Percentiles rank a stretch among this genome's conserved stretches.
These are phyloP conservation scores for Aphidius colemani DNA, from an alignment of 2,888 invertebrate species.

Conservation along the genomic window DNA sequence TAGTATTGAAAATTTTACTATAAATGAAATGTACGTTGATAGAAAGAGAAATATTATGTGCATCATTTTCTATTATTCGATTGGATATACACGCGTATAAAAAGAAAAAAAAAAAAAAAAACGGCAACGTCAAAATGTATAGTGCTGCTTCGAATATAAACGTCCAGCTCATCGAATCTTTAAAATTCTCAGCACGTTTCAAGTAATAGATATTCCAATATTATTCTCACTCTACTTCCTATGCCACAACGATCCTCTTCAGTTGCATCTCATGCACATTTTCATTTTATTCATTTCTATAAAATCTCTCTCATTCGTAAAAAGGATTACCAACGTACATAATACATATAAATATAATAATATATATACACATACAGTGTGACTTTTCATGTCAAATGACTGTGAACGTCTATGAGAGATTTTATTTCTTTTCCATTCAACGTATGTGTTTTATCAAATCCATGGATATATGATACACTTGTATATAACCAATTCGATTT, in stretches of 20 bases:
- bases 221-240: constrained; percentile 1
- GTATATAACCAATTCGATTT: too few relatives aligned
- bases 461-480: too few relatives aligned
- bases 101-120: constrained; percentile 22
- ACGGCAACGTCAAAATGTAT: constrained; percentile 34
- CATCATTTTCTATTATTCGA: constrained; percentile 16
- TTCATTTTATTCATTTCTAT: constrained; percentile 11
- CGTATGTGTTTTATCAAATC: too few relatives aligned
- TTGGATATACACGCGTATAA: constrained; percentile 10
- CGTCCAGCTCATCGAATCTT: constrained; percentile 34
- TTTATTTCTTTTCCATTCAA: too few relatives aligned
- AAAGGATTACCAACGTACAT: constrained; percentile 32
- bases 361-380: too few relatives aligned
- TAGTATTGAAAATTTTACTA: too few relatives aligned
- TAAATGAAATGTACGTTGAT: too few relatives aligned
- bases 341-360: constrained; percentile 18
- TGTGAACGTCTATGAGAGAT: too few relatives aligned
- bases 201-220: constrained; percentile 33
- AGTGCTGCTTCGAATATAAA: constrained; percentile 46
- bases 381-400: too few relatives aligned
- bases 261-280: constrained; percentile 15
- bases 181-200: constrained; percentile 36
- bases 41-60: neutral
- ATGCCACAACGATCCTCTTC: neutral
- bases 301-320: constrained; percentile 26